Base-by-base conservation (phyloP, 2,888 invertebrate genomes). In the Thecocarcelia acutangulata region DNA sequence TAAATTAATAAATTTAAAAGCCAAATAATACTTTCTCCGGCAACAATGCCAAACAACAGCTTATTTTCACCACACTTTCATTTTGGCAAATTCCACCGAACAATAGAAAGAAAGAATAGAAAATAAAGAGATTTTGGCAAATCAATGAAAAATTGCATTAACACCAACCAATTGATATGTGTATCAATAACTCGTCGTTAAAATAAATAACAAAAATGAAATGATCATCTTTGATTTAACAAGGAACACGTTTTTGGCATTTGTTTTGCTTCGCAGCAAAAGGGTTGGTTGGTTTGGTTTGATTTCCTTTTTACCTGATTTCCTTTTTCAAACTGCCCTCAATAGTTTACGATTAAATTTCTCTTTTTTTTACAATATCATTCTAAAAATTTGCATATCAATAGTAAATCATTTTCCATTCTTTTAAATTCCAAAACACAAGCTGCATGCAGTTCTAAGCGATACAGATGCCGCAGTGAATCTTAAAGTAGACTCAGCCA, bases 341-440 rank as follows among this genome's bases (percentile, higher is more conserved):
- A 75, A 82, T 78, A 63, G 46, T 64, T 59, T 59, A 44, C n/a
- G 73, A 82, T 78, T 78, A 74, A 78, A 83, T 82, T 78, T 82
- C 78, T 50, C 52, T 68, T 66, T 56, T 56, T 48, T 48, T 50
- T 54, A 37, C 59, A 64, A 48, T 52, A 56, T 50, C 33, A 68
- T 61, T 46, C 13, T 52, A 40, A 42, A 83, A 80, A 87, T 87
- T 87, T 87, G 85, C 87, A 87, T 87, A 87, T 87, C 86, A 87
- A 87, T 87, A 85, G 88, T 85, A 87, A 87, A 87, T 68, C 37
- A 50, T 59, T 44, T 42, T 59, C 54, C 42, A 63, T 42, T 44
- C 46, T 6, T 85, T 85, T 80, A 72, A 63, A 56, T 44, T 81
- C 63, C 28, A 17, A 63, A 68, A 72, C 76, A 72, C 70, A 74